Evolutionary conservation across 2,888 invertebrate species (phyloP), one percentile per base, ranked within the genome.

Genomic region (Brachypalpus laphriformis): DNA sequence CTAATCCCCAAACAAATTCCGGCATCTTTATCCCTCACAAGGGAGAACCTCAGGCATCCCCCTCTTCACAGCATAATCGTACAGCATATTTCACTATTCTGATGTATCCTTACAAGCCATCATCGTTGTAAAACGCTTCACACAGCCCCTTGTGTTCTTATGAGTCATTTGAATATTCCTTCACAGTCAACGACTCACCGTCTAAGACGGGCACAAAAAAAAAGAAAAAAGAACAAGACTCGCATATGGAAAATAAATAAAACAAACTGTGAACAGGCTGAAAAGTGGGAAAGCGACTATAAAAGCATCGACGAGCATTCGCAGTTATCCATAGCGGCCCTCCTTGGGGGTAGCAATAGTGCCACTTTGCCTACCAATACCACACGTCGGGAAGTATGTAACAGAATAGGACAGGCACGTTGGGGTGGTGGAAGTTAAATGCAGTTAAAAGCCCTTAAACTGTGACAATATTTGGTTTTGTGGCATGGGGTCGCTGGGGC

Each of bases 381-480:
- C 42, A 20, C 66, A 61, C 31, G 18, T 59, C 37, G 63, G 70
- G 31, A 37, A 31, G 40, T 8, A 42, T 31, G 20, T 54, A 37
- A 47, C 42, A 20, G 57, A 66, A 72, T 59, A 59, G 72, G 14
- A 66, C 57, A 59, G 45, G 16, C 59, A 78, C 42, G 54, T 22
- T 68, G 40, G 56, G 80, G 80, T 63, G 80, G 80, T 63, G 70
- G 63, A 65, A 71, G 70, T 75, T 80, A 75, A 80, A 70, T 85
- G 83, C 83, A 85, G 74, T 83, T 85, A 80, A 85, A 85, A 85
- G 80, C 83, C 75, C 80, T 85, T 83, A 75, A 83, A 83, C 70
- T 74, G 57, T 68, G 57, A 82, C 75, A 78, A 63, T 74, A 74
- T 82, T 82, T 82, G 82, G 72, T 82, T 85, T 85, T 75, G 83